These are phyloP conservation scores for Furcifer pardalis DNA, from an alignment of 2,797 vertebrate species.

Conservation along the genomic window DNA sequence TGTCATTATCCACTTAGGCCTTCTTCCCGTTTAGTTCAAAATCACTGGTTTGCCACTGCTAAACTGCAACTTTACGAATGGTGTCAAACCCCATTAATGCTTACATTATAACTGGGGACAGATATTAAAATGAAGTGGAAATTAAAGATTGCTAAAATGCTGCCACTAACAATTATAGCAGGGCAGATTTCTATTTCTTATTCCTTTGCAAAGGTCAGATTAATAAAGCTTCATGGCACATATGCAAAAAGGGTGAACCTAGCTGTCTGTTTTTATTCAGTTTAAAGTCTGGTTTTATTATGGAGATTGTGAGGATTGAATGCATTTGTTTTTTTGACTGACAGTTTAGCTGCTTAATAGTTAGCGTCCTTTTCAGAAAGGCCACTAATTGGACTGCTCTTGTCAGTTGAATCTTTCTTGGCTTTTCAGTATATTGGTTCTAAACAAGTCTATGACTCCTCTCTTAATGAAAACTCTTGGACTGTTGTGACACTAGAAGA, in stretches of 20 bases:
- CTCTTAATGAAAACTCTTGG: conserved; percentile 8
- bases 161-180: conserved; percentile 80
- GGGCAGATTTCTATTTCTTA: conserved; percentile 73
- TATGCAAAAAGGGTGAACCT: conserved; percentile 85
- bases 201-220: conserved; percentile 82
- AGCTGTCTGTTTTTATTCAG: conserved; percentile 83
- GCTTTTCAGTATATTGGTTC: conserved; percentile 36
- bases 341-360: conserved; percentile 47
- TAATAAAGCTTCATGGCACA: conserved; percentile 82
- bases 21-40: conserved; percentile 47
- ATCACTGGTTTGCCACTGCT: conserved; percentile 26
- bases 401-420: conserved; percentile 43
- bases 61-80: conserved; percentile 39
- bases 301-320: conserved; percentile 52
- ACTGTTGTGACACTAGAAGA: conserved; percentile 2
- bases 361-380: conserved; percentile 27
- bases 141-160: conserved; percentile 76
- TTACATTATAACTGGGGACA: conserved; percentile 65
- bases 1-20: conserved; percentile 59
- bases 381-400: conserved; percentile 13
- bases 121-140: conserved; percentile 67
- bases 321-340: conserved; percentile 51
- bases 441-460: conserved; percentile 2
- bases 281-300: conserved; percentile 71
- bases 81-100: conserved; percentile 66